Conservation (phyloP, 2,888 invertebrate species). For the Anodontia alba region DNA sequence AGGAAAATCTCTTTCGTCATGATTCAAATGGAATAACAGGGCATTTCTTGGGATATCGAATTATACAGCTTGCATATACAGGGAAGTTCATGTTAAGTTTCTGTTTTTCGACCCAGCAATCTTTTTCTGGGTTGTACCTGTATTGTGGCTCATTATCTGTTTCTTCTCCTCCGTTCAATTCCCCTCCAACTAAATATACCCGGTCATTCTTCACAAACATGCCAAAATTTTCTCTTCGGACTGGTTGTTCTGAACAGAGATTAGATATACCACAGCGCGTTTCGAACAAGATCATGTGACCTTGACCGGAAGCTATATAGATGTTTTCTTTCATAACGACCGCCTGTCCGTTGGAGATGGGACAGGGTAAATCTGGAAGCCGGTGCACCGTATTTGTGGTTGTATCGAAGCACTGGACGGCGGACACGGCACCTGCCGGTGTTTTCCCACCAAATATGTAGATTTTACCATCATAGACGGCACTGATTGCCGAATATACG, state of each 20-base stretch:
- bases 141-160: constrained; percentile 28
- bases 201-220: constrained; percentile 56
- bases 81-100: constrained; percentile 39
- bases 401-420: constrained; percentile 43
- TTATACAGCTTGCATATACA: constrained; percentile 49
- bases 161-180: constrained; percentile 18
- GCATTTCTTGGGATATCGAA: constrained; percentile 52
- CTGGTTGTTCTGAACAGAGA: constrained; percentile 49
- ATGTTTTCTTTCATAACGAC: constrained; percentile 44
- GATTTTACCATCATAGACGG: constrained; percentile 34
- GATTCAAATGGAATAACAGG: constrained; percentile 51
- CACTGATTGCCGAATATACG: constrained; percentile 35
- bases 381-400: constrained; percentile 22
- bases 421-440: constrained; percentile 41
- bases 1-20: too few relatives aligned
- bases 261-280: constrained; percentile 29
- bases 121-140: constrained; percentile 53
- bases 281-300: constrained; percentile 59
- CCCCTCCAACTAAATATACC: constrained; percentile 59
- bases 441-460: constrained; percentile 58
- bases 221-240: constrained; percentile 41
- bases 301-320: constrained; percentile 56
- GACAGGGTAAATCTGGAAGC: constrained; percentile 44
- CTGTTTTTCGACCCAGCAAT: constrained; percentile 45
- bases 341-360: constrained; percentile 43